Evolutionary conservation across 2,888 invertebrate species (phyloP), one percentile per base, ranked within the genome.

Genomic region (Busseola fusca): DNA sequence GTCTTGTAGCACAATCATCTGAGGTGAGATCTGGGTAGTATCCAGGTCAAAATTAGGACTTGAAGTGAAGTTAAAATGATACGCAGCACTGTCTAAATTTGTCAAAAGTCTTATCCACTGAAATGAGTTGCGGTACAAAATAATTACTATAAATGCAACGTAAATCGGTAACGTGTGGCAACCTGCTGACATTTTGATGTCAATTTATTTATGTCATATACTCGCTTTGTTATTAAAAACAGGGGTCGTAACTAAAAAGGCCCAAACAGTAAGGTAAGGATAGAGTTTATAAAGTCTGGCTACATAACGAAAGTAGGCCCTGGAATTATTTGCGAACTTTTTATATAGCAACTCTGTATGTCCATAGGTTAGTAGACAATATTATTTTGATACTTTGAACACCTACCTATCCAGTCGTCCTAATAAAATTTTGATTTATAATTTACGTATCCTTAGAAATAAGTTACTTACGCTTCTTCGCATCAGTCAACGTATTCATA

Each of bases 111-210:
- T 75, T 5, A 67, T 21, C 72, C 69, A 78, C 18, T 74, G 59
- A 50, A 72, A 73, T 6, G 69, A 66, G 57, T 74, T 73, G 1
- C 77, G 77, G 50, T 71, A 72, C 7, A 72, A 69, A 60, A 76
- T 66, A 64, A 79, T 71, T n/a, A 65, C 21, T 40, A 80, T 54
- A 60, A 78, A 66, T 42, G 57, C 52, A 0, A 74, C 34, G 18
- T 40, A 59, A 27, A 72, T 60, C 16, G 60, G 52, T 25, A 67
- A 56, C 1, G 25, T 60, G n/a, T 60, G 48, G 50, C 52, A 52
- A 27, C 37, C 48, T 40, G 63, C 62, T 78, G 83, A 72, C 80
- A 83, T 84, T 78, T 75, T 73, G 25, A n/a, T 78, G 64, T 25
- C 64, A 57, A 30, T n/a, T 42, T 30, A 0, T 34, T 34, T 48